Evolutionary conservation across 2,797 vertebrate genomes (phyloP).

Genomic region (Pseudotriccus pelzelni): DNA sequence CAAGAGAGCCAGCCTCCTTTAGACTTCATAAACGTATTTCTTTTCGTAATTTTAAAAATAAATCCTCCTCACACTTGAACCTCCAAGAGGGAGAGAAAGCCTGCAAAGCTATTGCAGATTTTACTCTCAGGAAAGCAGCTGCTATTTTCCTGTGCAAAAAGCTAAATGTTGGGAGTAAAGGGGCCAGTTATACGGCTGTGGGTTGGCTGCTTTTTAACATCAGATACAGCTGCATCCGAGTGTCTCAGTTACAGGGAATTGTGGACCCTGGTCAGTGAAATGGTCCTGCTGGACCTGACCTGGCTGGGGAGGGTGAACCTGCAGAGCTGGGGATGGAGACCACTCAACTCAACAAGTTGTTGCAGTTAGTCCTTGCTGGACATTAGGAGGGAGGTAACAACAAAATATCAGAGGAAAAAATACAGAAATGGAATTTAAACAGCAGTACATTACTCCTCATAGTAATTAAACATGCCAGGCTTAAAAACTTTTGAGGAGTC

Average conservation of each 20-base stretch:
- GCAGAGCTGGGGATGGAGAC: not conserved
- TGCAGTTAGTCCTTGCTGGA: too few species aligned
- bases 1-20: not conserved
- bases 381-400: too few species aligned
- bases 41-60: constrained; percentile 21
- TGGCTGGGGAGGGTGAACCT: not conserved
- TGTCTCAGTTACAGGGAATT: not conserved
- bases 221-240: not conserved
- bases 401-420: too few species aligned
- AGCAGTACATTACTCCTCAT: too few species aligned
- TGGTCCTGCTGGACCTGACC: not conserved
- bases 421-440: too few species aligned
- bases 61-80: constrained; percentile 11
- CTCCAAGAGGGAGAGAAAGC: not conserved
- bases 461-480: too few species aligned
- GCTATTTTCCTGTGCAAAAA: constrained; percentile 14
- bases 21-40: not conserved
- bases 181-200: not conserved
- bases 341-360: not conserved
- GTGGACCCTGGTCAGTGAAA: rapidly evolving
- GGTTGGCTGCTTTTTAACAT: not conserved
- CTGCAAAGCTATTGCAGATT: not conserved
- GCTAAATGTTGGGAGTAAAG: not conserved
- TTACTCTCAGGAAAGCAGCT: constrained; percentile 41
- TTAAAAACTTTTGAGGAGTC: too few species aligned